Percentiles rank a stretch among this genome's conserved stretches.
Conservation (phyloP, 1,140 invertebrate species). For the Drosophila pseudoananassae region DNA sequence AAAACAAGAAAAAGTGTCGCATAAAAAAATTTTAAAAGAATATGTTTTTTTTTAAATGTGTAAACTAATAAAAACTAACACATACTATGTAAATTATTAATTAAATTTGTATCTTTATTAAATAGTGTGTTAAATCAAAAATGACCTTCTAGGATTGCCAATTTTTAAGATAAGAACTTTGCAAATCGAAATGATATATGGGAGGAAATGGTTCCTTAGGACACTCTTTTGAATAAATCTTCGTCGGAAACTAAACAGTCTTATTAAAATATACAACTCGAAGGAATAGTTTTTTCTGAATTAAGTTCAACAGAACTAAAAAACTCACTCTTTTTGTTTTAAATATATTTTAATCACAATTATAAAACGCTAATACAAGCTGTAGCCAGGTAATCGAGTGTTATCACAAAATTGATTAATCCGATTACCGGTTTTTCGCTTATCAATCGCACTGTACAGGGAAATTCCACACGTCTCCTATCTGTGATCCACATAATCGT, state of each 20-base stretch:
- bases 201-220: too few relatives aligned
- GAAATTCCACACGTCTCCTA: slow-evolving; percentile 23
- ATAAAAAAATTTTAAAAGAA: background rate
- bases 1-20: background rate
- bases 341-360: slow-evolving; percentile 20
- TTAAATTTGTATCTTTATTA: background rate
- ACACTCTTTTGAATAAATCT: too few relatives aligned
- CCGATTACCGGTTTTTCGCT: slow-evolving; percentile 13
- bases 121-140: background rate
- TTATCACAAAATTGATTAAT: slow-evolving; percentile 6
- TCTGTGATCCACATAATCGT: slow-evolving; percentile 64
- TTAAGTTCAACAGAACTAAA: too few relatives aligned
- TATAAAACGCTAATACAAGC: slow-evolving; percentile 9
- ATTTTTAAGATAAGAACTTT: background rate
- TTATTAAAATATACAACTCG: background rate
- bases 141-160: background rate
- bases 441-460: slow-evolving; percentile 6
- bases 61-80: slow-evolving; percentile 4
- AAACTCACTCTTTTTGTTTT: background rate
- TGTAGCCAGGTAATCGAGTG: background rate
- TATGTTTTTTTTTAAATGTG: background rate
- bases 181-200: too few relatives aligned
- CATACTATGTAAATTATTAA: background rate
- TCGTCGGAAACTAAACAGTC: background rate
- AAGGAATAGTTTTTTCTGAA: background rate